Percentiles rank a stretch among this genome's conserved stretches.
Evolutionary conservation across 1,140 invertebrate genomes (phyloP).

Genomic region (Drosophila azteca): DNA sequence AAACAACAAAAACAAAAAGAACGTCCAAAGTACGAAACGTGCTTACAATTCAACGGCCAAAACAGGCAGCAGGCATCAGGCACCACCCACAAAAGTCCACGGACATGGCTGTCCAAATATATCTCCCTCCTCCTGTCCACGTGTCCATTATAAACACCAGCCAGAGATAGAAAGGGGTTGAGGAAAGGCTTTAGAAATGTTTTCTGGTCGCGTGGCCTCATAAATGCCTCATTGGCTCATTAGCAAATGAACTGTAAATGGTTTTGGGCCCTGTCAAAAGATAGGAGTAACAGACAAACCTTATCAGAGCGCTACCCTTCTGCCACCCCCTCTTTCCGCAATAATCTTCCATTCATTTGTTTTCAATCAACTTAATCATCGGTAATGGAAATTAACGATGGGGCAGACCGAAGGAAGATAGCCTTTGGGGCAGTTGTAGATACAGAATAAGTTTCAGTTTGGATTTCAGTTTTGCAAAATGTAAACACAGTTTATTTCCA

Average conservation of each 20-base stretch:
- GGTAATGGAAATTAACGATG: conserved; percentile 35
- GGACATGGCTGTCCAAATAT: not conserved
- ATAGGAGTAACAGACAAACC: conserved; percentile 30
- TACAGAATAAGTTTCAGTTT: not conserved
- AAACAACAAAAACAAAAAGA: not conserved
- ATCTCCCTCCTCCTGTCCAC: too few relatives aligned
- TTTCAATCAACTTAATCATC: conserved; percentile 46
- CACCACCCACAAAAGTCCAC: not conserved
- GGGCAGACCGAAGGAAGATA: not conserved
- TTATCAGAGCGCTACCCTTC: conserved; percentile 7
- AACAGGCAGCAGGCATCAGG: conserved; percentile 11
- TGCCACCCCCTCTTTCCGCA: not conserved
- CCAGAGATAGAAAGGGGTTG: not conserved
- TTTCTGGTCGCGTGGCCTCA: conserved; percentile 45
- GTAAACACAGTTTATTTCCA: not conserved
- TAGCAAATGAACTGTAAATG: conserved; percentile 76
- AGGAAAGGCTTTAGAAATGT: conserved; percentile 18
- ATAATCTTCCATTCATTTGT: conserved; percentile 44
- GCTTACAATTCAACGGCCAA: conserved; percentile 14
- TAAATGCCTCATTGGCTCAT: conserved; percentile 74
- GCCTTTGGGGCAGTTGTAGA: not conserved
- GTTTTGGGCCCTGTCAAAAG: conserved; percentile 62
- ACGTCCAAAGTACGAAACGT: conserved; percentile 37
- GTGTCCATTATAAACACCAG: too few relatives aligned
- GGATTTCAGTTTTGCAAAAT: conserved; percentile 15